Conservation (phyloP, 2,888 invertebrate species). For the Andrena chrysosceles region DNA sequence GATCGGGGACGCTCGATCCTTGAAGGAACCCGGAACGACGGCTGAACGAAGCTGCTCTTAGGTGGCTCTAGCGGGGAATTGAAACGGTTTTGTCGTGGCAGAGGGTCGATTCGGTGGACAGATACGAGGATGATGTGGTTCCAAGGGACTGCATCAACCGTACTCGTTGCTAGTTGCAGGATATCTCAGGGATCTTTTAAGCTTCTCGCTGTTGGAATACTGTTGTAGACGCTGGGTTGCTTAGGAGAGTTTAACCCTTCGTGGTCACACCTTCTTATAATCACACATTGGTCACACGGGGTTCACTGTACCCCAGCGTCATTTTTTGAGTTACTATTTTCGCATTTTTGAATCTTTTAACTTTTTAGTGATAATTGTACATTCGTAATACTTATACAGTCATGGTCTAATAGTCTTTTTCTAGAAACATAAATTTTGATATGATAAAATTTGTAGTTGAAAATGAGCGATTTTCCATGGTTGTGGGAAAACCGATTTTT, state of each 20-base stretch:
- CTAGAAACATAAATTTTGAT: no score
- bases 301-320: no score
- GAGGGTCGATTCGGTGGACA: slow-evolving; percentile 49
- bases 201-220: neutral
- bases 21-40: slow-evolving; percentile 53
- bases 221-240: neutral
- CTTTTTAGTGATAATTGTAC: no score
- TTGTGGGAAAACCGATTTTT: no score
- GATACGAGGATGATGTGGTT: slow-evolving; percentile 37
- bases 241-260: neutral
- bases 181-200: slow-evolving; percentile 5
- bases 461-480: no score
- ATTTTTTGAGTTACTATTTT: no score
- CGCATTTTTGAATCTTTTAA: no score
- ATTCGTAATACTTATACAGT: no score
- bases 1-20: slow-evolving; percentile 37
- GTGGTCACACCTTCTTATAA: no score
- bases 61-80: slow-evolving; percentile 19
- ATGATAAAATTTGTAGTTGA: no score
- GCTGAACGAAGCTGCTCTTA: neutral
- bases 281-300: no score
- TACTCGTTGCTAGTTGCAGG: neutral
- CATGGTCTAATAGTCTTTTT: no score
- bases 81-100: slow-evolving; percentile 34
- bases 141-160: slow-evolving; percentile 15